phyloP scores from a whole-genome alignment of 2,113 vertebrate species.

The Typhlomys cinereus region DNA sequence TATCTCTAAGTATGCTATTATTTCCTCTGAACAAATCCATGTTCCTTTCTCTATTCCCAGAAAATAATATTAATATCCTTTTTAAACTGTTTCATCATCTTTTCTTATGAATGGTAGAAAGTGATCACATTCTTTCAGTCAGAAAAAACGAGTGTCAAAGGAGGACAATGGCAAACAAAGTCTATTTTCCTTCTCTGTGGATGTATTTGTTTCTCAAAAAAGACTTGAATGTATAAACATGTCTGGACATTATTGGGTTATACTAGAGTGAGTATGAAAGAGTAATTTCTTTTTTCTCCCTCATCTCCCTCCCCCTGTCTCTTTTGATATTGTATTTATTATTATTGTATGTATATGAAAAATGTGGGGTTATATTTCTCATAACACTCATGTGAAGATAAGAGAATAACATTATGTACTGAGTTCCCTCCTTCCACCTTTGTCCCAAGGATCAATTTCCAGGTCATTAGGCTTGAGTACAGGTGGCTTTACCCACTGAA shows the following conservation, averaged over 20 bases:
- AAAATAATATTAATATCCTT: neutral
- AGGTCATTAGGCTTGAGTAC: too few species aligned
- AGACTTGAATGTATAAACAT: constrained; percentile 2
- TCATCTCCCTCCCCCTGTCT: too few species aligned
- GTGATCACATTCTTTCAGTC: neutral
- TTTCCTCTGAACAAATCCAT: constrained; percentile 1
- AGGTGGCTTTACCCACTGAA: too few species aligned
- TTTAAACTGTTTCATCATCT: constrained; percentile 4
- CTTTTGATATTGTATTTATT: too few species aligned
- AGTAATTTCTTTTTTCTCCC: neutral
- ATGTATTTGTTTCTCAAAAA: constrained; percentile 17
- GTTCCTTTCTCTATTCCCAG: neutral
- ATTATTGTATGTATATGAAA: too few species aligned
- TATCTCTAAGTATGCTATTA: neutral
- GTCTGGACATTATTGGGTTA: neutral
- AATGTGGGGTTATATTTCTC: too few species aligned
- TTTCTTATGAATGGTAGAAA: neutral
- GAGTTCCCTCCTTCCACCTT: too few species aligned
- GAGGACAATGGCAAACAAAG: neutral
- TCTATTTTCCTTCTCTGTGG: neutral
- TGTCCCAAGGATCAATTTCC: too few species aligned
- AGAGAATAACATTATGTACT: too few species aligned
- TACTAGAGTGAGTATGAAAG: neutral
- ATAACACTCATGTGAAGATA: too few species aligned
- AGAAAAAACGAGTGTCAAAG: neutral